Evolutionary conservation across 2,797 vertebrate species (phyloP), one percentile per base, ranked within the genome.

Genomic region (Gambusia yucatana): DNA sequence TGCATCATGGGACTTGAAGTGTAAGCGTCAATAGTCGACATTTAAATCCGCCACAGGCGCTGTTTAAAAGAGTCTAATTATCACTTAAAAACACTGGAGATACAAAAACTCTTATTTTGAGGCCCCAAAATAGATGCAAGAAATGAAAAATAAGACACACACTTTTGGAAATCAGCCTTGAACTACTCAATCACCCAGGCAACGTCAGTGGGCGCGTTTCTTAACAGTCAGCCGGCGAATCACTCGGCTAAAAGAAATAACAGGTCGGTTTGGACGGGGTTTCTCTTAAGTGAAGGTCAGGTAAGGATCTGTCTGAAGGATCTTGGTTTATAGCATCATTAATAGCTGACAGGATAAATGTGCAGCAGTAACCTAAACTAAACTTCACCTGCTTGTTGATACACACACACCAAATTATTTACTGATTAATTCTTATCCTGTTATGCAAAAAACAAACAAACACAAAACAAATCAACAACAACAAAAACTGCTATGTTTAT

Each of bases 1-100:
- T 88, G 95, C 91, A 95, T 95, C 61, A 55, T 87, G 95, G 95
- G 95, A 95, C n/a, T 81, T 94, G 94, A 1, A 95, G 95, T 96
- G 0, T 71, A 22, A 1, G 1, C 16, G 0, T 0, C 0, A 3
- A 0, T 46, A 1, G 7, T 36, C 2, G 4, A 28, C 22, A 55
- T 78, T 36, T 20, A 25, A 25, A 50, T 39, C 1, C 1, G 55
- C 30, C 0, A 6, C 2, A 5, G 30, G 47, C 22, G 39, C 8
- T 0, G 1, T 33, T 77, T 61, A 3, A 3, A 2, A 9, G 1
- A 22, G 11, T 72, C 0, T 5, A 3, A 4, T 47, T 39, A 0
- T 22, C 8, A 0, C 33, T 1, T 8, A 20, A 4, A 47, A 70
- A 75, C 14, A 11, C 1, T 20, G 0, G 9, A 6, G 17, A 16